Evolutionary conservation across 2,888 invertebrate genomes (phyloP).

Genomic region (Dynastes grantii): DNA sequence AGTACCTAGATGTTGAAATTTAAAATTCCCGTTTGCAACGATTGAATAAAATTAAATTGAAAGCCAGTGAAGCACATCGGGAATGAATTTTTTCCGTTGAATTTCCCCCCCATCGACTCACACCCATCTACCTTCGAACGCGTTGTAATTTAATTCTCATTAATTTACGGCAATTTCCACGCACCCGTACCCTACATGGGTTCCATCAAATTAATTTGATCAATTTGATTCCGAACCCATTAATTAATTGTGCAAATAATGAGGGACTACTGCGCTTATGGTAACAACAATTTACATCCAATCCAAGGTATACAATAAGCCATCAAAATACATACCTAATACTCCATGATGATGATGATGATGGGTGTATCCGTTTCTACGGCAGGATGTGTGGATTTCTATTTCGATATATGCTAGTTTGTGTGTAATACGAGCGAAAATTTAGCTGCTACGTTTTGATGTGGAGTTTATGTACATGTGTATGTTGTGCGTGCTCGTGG

Average conservation of each 20-base stretch:
- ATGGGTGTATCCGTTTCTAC: conserved; percentile 1
- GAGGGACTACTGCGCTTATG: neutral
- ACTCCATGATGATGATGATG: neutral
- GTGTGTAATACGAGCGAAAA: too few relatives aligned
- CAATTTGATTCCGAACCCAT: conserved; percentile 27
- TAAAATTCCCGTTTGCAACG: neutral
- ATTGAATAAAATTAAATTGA: neutral
- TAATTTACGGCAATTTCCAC: conserved; percentile 21
- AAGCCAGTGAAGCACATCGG: neutral
- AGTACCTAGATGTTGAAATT: too few relatives aligned
- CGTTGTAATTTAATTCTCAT: conserved; percentile 29
- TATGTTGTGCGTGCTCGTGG: neutral
- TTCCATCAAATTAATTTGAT: conserved; percentile 27
- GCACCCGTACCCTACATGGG: conserved; percentile 2
- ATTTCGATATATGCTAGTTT: neutral
- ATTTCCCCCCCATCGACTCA: neutral
- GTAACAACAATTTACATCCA: conserved; percentile 15
- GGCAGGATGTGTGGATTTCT: neutral
- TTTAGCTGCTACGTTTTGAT: neutral
- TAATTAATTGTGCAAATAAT: conserved; percentile 33
- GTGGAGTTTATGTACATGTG: neutral
- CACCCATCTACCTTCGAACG: neutral
- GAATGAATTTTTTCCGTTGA: neutral
- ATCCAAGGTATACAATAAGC: neutral
- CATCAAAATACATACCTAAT: conserved; percentile 1